Percentiles rank a stretch among this genome's conserved stretches.
These are phyloP conservation scores for Haliaeetus leucogaster DNA, from an alignment of 2,113 vertebrate species.

Conservation along the genomic window DNA sequence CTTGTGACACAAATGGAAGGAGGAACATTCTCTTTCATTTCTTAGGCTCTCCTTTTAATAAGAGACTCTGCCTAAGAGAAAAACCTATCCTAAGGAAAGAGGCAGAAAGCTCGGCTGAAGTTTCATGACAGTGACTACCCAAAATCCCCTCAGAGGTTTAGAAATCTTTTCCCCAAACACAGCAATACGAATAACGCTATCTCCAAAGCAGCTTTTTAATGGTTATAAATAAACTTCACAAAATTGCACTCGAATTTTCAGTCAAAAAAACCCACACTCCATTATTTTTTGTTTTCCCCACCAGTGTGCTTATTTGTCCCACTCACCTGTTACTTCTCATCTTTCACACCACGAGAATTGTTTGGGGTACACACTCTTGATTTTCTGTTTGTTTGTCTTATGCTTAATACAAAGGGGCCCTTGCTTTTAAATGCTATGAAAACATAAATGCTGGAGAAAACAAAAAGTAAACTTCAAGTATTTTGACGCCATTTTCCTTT, in stretches of 20 bases:
- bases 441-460: background rate
- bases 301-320: background rate
- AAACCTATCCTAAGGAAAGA: background rate
- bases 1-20: background rate
- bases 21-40: background rate
- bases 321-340: background rate
- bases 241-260: background rate
- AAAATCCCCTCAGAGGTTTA: background rate
- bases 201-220: background rate
- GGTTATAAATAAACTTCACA: background rate
- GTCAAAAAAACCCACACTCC: fast-evolving
- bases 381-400: background rate
- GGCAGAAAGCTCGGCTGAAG: background rate
- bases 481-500: background rate
- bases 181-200: background rate
- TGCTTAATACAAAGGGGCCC: background rate
- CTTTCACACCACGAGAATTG: background rate
- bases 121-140: background rate
- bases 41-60: background rate
- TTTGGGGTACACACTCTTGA: background rate
- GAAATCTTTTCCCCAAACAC: background rate
- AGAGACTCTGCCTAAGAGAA: background rate
- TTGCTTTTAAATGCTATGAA: background rate
- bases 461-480: background rate
- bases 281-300: background rate